Conservation (phyloP, 2,888 invertebrate genomes). For the Pseudeuparius sepicola region DNA sequence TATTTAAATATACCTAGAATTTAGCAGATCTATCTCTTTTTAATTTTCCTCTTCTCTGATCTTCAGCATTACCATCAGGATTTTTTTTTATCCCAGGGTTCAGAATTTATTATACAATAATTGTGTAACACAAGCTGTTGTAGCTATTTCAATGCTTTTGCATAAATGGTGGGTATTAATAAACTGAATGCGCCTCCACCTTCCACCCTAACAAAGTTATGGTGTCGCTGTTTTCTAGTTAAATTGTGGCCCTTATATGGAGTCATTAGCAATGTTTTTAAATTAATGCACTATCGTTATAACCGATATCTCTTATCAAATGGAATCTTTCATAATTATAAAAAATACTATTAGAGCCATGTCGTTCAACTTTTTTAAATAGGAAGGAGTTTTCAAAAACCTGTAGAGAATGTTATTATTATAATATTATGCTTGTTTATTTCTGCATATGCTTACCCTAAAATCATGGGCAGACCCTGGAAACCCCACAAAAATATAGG, state of each 20-base stretch:
- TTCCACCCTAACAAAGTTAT: slow-evolving; percentile 1
- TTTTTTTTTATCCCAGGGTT: neutral
- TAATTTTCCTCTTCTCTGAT: neutral
- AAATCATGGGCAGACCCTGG: slow-evolving; percentile 6
- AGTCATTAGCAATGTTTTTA: slow-evolving; percentile 1
- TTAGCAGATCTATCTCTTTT: neutral
- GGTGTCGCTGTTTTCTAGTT: neutral
- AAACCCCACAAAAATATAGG: slow-evolving; percentile 7
- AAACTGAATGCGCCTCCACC: slow-evolving; percentile 1
- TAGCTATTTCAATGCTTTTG: slow-evolving; percentile 1
- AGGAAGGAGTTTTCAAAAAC: slow-evolving; percentile 1
- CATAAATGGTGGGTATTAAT: neutral
- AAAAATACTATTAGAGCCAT: neutral
- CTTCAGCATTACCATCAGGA: neutral
- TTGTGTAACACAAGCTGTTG: slow-evolving; percentile 1
- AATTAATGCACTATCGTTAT: no score
- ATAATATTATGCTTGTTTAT: no score
- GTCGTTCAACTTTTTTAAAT: neutral
- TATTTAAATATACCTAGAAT: no score
- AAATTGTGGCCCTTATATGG: slow-evolving; percentile 1
- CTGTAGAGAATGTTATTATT: no score
- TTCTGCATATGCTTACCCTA: no score
- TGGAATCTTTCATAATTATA: neutral
- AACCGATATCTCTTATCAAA: neutral
- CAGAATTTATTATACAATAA: slow-evolving; percentile 1